phyloP scores from a whole-genome alignment of 1,140 invertebrate species.

The Saccostrea glomerata region DNA sequence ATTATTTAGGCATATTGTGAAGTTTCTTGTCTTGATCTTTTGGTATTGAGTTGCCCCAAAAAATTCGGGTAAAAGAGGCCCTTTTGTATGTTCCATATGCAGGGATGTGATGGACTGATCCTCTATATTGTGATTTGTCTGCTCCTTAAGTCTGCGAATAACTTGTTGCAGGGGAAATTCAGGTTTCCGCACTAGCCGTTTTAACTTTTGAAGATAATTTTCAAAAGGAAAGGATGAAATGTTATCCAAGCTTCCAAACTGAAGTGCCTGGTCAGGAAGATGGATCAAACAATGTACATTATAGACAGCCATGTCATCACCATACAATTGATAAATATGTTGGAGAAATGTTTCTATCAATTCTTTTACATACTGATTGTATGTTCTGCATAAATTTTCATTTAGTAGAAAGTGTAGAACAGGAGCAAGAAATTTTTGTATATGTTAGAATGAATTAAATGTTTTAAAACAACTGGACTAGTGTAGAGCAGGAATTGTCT shows the following conservation, averaged over 20 bases:
- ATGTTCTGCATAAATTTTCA: background rate
- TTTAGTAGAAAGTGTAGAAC: constrained; percentile 63
- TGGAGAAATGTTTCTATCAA: constrained; percentile 72
- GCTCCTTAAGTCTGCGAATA: constrained; percentile 67
- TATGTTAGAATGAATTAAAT: constrained; percentile 66
- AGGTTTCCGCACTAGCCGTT: constrained; percentile 69
- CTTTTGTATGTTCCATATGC: constrained; percentile 19
- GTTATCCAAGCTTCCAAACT: constrained; percentile 76
- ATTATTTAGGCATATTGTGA: no score
- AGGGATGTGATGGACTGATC: constrained; percentile 16
- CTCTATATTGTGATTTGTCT: background rate
- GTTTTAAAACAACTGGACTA: constrained; percentile 75
- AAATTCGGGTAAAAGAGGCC: background rate
- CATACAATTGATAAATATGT: constrained; percentile 66
- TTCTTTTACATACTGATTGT: constrained; percentile 64
- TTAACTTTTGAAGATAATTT: constrained; percentile 77
- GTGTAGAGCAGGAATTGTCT: constrained; percentile 79
- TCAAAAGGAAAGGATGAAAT: constrained; percentile 79
- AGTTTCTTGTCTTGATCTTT: no score
- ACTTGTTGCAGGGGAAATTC: constrained; percentile 69
- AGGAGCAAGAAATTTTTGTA: constrained; percentile 78
- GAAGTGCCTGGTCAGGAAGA: constrained; percentile 76
- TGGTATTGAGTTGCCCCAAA: no score
- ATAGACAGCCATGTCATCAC: constrained; percentile 71
- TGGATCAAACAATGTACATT: constrained; percentile 78